These are phyloP conservation scores for Vannuccia rotundouncinata DNA, from an alignment of 2,888 invertebrate species.

Conservation along the genomic window DNA sequence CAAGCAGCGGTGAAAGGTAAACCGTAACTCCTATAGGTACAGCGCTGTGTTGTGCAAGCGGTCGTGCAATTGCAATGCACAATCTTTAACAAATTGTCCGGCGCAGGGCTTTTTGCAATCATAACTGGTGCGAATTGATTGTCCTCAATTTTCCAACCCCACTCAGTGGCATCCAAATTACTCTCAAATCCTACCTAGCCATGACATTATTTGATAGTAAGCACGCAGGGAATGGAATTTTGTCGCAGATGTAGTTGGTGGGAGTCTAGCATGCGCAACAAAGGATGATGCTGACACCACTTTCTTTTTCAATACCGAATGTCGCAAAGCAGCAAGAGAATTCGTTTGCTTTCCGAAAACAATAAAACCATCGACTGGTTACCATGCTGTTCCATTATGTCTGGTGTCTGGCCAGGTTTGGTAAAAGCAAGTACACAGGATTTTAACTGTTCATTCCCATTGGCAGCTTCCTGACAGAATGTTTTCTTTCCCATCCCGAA, in stretches of 20 bases:
- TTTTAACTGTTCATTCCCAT: background rate
- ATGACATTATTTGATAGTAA: conserved; percentile 37
- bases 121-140: conserved; percentile 35
- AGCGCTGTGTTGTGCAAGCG: conserved; percentile 31
- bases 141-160: conserved; percentile 34
- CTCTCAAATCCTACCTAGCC: conserved; percentile 29
- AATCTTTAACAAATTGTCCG: conserved; percentile 34
- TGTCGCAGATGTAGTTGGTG: conserved; percentile 36
- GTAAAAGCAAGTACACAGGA: background rate
- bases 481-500: conserved; percentile 39
- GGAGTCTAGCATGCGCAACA: conserved; percentile 31
- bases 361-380: conserved; percentile 18
- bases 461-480: conserved; percentile 32
- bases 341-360: conserved; percentile 25
- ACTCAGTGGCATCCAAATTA: conserved; percentile 28
- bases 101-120: conserved; percentile 15
- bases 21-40: conserved; percentile 35
- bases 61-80: conserved; percentile 38
- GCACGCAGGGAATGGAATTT: conserved; percentile 30
- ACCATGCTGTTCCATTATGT: conserved; percentile 29
- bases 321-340: conserved; percentile 17
- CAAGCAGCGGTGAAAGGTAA: conserved; percentile 34
- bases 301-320: conserved; percentile 30
- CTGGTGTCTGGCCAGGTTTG: background rate
- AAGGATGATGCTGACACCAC: conserved; percentile 30